These are phyloP conservation scores for Tachysurus vachellii DNA, from an alignment of 2,113 vertebrate genomes.

Conservation along the genomic window DNA sequence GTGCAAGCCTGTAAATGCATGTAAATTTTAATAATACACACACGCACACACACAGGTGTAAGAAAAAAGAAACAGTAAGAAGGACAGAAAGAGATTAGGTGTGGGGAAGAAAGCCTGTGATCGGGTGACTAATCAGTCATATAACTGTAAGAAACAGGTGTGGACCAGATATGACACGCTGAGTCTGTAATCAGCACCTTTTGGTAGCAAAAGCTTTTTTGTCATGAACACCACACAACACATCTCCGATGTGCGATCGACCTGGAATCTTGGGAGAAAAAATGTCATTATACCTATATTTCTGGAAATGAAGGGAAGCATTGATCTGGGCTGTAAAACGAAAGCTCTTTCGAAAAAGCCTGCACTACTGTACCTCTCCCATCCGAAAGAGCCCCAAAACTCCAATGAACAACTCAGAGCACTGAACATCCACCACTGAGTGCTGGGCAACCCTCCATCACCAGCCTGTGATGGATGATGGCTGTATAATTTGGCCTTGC, in stretches of 20 bases:
- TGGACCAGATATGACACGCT: slow-evolving; percentile 18
- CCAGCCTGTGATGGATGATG: slow-evolving; percentile 14
- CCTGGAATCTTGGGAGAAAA: slow-evolving; percentile 38
- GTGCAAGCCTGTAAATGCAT: neutral
- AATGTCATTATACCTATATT: slow-evolving; percentile 47
- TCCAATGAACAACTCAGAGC: slow-evolving; percentile 27
- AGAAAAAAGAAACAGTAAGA: neutral
- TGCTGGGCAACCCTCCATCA: neutral
- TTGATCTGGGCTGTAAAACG: slow-evolving; percentile 51
- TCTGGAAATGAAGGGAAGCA: slow-evolving; percentile 50
- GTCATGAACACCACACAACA: slow-evolving; percentile 11
- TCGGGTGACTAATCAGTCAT: slow-evolving; percentile 56
- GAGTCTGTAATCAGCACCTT: slow-evolving; percentile 21
- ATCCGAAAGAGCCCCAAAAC: slow-evolving; percentile 40
- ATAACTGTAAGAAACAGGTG: slow-evolving; percentile 44
- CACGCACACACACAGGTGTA: neutral
- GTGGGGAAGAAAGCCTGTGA: slow-evolving; percentile 44
- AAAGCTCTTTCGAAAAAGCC: slow-evolving; percentile 7
- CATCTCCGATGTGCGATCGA: neutral
- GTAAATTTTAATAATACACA: neutral
- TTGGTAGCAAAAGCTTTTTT: slow-evolving; percentile 35
- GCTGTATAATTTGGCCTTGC: slow-evolving; percentile 29
- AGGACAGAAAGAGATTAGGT: neutral
- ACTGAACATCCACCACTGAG: slow-evolving; percentile 30
- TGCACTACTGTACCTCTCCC: neutral